phyloP scores from a whole-genome alignment of 2,888 invertebrate genomes.

The Microctonus brassicae region DNA sequence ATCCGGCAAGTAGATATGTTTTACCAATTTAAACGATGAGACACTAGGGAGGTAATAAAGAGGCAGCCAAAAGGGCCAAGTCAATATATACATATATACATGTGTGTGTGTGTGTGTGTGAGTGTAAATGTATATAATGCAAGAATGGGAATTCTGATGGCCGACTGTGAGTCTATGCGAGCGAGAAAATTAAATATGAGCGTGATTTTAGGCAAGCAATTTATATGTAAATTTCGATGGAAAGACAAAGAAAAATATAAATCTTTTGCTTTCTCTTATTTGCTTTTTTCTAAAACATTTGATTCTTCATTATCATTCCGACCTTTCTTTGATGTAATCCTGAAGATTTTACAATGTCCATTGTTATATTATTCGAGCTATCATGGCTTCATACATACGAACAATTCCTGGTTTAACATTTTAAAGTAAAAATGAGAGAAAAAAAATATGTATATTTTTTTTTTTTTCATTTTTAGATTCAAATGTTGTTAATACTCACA shows the following conservation, averaged over 20 bases:
- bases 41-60: not conserved
- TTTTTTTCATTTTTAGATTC: not conserved
- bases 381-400: conserved; percentile 21
- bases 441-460: not conserved
- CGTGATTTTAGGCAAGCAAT: conserved; percentile 64
- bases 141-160: not conserved
- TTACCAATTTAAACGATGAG: conserved; percentile 52
- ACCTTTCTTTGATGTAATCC: not conserved
- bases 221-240: conserved; percentile 60
- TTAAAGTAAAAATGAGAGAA: not conserved
- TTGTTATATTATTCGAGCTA: conserved; percentile 21
- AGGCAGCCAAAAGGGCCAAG: not conserved
- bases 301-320: not conserved
- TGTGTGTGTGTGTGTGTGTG: not conserved
- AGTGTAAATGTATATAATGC: not conserved
- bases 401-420: not conserved
- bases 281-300: not conserved
- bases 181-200: conserved; percentile 64
- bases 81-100: not conserved
- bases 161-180: conserved; percentile 41
- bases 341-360: conserved; percentile 11
- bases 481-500: not conserved
- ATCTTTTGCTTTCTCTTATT: conserved; percentile 5
- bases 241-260: not conserved
- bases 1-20: conserved; percentile 52